These are phyloP conservation scores for Scartelaos histophorus DNA, from an alignment of 2,113 vertebrate species.

Conservation along the genomic window DNA sequence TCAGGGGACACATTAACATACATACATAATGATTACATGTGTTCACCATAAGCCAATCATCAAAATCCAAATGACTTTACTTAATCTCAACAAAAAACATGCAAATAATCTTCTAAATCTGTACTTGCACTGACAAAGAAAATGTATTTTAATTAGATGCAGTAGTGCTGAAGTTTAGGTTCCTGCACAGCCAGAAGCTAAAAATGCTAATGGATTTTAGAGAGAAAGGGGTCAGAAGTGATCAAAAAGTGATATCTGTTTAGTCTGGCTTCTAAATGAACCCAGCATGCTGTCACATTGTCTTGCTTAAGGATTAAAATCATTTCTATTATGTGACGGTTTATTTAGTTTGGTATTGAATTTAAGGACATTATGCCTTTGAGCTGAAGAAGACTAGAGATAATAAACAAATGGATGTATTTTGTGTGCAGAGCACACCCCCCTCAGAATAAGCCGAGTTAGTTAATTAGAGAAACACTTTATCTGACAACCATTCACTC, in stretches of 20 bases:
- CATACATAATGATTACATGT: not conserved
- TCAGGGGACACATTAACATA: too few relatives aligned
- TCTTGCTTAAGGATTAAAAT: not conserved
- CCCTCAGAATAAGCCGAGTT: not conserved
- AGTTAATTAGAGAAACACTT: conserved; percentile 2
- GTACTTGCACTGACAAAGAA: not conserved
- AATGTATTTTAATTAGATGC: not conserved
- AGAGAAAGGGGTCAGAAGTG: not conserved
- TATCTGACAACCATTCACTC: not conserved
- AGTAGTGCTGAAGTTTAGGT: not conserved
- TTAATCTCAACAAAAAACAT: not conserved
- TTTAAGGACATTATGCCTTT: not conserved
- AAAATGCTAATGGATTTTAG: not conserved
- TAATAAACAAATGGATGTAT: not conserved
- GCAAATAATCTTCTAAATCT: not conserved
- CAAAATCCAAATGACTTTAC: not conserved
- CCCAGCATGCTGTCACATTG: not conserved
- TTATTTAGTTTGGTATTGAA: not conserved
- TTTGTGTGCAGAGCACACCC: not conserved
- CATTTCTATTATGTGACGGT: not conserved
- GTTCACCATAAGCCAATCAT: not conserved
- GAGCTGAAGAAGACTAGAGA: not conserved
- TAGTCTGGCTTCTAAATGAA: not conserved
- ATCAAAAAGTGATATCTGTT: not conserved
- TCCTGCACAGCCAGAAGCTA: not conserved